Evolutionary conservation across 1,140 invertebrate genomes (phyloP), one percentile per base, ranked within the genome.

Genomic region (Drosophila tsacasi): DNA sequence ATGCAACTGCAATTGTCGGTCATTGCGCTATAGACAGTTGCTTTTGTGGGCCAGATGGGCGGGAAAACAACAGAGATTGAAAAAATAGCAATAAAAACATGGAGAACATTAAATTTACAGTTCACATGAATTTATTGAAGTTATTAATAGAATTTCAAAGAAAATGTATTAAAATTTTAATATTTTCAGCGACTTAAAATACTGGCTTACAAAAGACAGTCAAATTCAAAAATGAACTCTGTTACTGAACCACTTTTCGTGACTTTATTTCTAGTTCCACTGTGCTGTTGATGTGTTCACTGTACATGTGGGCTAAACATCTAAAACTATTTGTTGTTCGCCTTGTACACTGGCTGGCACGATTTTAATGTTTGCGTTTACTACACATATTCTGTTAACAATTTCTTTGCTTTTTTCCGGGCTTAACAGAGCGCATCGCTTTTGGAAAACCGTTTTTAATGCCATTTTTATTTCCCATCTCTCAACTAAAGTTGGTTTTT

Each of bases 391-490:
- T 68, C 46, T 78, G 66, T 81, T 74, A 84, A 81, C 68, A 78
- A 90, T 87, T 87, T 87, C 62, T 76, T 87, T 65, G 76, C 52
- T 61, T 66, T 81, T 66, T 62, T 65, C 23, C 37, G 65, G 42
- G 65, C 47, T 90, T 90, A 90, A 90, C 81, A 90, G 85, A 90
- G 85, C 82, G 82, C 65, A 90, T 76, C 81, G 65, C 44, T 83
- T 83, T 83, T 58, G 42, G 62, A 64, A 87, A 83, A 77, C 77
- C 35, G 78, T 78, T 82, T 80, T 63, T 52, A 60, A 69, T 54
- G 39, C 62, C 60, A 69, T 65, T 59, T 71, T 57, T 52, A 71
- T 81, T 58, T 73, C 67, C 30, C 68, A 73, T 57, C 54, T 57
- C 21, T 15, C 54, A 39, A 32, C 39, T 19, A 27, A 73, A 54